Evolutionary conservation across 2,797 vertebrate species (phyloP).

Genomic region (Hydrolagus colliei): DNA sequence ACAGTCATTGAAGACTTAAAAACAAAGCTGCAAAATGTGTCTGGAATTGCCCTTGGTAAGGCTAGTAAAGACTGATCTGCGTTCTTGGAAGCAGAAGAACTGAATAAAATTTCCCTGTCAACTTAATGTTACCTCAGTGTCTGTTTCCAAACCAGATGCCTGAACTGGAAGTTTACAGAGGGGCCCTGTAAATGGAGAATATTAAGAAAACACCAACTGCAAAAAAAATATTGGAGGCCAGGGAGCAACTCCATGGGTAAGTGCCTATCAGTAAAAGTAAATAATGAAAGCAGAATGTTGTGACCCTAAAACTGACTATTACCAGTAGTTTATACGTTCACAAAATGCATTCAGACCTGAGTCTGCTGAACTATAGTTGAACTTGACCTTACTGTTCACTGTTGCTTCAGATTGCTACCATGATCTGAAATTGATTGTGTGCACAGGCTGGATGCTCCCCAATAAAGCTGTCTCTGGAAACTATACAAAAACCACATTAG

Average conservation of each 20-base stretch:
- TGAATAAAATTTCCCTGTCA: neutral
- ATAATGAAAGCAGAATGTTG: neutral
- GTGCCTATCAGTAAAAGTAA: neutral
- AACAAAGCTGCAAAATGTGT: too few relatives aligned
- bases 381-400: neutral
- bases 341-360: neutral
- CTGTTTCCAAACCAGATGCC: neutral
- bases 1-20: too few relatives aligned
- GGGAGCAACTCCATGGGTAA: neutral
- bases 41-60: neutral
- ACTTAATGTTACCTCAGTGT: neutral
- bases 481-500: neutral
- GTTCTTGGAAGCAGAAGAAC: neutral
- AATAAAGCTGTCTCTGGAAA: neutral
- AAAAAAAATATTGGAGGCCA: neutral
- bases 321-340: neutral
- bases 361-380: conserved; percentile 1
- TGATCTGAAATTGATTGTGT: neutral
- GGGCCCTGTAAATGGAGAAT: neutral
- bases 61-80: neutral
- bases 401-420: neutral
- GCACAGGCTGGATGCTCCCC: too few relatives aligned
- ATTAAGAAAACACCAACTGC: neutral
- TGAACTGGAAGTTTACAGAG: neutral
- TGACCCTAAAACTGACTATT: neutral